Conservation (phyloP, 2,888 invertebrate species). For the Stenodera caucasica region DNA sequence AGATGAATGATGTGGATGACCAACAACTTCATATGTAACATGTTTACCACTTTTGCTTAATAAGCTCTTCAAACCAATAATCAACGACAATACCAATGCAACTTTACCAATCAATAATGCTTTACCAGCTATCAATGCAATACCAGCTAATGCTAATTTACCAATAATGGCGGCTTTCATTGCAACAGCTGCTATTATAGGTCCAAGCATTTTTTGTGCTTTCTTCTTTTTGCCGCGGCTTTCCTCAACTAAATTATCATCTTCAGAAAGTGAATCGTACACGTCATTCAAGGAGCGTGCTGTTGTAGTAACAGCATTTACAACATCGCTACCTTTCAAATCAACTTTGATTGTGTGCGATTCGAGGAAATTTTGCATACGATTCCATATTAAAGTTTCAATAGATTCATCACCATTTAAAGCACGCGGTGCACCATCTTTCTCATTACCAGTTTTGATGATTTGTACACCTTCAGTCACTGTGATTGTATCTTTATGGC, state of each 20-base stretch:
- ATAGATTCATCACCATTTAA: constrained; percentile 67
- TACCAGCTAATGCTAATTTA: constrained; percentile 77
- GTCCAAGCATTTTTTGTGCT: constrained; percentile 76
- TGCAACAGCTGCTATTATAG: constrained; percentile 73
- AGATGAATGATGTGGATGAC: constrained; percentile 78
- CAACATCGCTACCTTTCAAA: constrained; percentile 80
- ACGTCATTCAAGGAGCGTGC: constrained; percentile 79
- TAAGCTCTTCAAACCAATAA: constrained; percentile 82
- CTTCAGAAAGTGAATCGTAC: constrained; percentile 66
- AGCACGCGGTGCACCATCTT: constrained; percentile 77
- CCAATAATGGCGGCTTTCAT: constrained; percentile 78
- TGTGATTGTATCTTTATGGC: constrained; percentile 77
- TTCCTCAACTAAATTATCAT: constrained; percentile 61
- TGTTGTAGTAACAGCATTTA: constrained; percentile 76
- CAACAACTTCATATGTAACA: constrained; percentile 85
- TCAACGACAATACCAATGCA: constrained; percentile 78
- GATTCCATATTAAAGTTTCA: constrained; percentile 66
- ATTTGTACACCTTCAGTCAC: constrained; percentile 83
- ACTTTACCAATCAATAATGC: constrained; percentile 83
- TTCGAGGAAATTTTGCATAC: constrained; percentile 75
- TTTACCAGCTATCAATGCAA: constrained; percentile 84
- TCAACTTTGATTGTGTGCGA: constrained; percentile 83
- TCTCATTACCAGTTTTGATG: constrained; percentile 70
- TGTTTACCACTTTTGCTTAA: constrained; percentile 73
- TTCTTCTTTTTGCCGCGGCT: constrained; percentile 83